Conservation (phyloP, 2,888 invertebrate species). For the Agrilus mali region DNA sequence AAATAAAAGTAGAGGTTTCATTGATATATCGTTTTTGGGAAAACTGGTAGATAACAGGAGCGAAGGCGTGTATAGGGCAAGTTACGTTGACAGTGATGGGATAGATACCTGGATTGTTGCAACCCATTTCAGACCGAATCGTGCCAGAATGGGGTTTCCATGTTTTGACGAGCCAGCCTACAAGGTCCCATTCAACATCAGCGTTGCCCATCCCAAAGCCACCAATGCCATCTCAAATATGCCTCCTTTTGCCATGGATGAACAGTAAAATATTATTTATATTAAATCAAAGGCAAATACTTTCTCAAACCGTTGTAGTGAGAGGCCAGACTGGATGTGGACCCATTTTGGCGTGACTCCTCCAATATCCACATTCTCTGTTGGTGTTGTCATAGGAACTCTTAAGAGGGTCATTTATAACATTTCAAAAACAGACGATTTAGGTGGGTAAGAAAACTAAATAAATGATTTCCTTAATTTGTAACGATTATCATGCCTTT, state of each 20-base stretch:
- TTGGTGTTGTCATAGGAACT: constrained; percentile 61
- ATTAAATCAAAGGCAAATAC: background rate
- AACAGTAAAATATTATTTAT: constrained; percentile 37
- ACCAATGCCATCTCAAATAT: constrained; percentile 54
- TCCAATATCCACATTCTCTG: constrained; percentile 63
- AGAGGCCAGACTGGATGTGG: constrained; percentile 45
- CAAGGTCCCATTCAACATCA: constrained; percentile 57
- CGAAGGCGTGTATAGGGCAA: constrained; percentile 58
- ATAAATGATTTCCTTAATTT: constrained; percentile 7
- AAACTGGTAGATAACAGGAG: constrained; percentile 48
- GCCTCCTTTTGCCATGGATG: constrained; percentile 41
- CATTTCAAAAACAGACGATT: constrained; percentile 22
- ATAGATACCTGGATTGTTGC: constrained; percentile 44
- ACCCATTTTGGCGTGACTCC: constrained; percentile 60
- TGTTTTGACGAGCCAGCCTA: constrained; percentile 70
- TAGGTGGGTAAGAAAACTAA: constrained; percentile 21
- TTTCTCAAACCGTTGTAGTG: constrained; percentile 26
- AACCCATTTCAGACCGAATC: constrained; percentile 57
- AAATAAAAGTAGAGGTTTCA: constrained; percentile 43
- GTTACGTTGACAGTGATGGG: constrained; percentile 38
- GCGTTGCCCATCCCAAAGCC: constrained; percentile 44
- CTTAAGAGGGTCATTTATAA: constrained; percentile 28
- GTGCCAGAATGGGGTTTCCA: constrained; percentile 65
- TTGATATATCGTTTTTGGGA: constrained; percentile 54
- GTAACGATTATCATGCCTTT: constrained; percentile 6